Base-by-base conservation (phyloP, 2,888 invertebrate species). In the Mesodorylaimus sp. region DNA sequence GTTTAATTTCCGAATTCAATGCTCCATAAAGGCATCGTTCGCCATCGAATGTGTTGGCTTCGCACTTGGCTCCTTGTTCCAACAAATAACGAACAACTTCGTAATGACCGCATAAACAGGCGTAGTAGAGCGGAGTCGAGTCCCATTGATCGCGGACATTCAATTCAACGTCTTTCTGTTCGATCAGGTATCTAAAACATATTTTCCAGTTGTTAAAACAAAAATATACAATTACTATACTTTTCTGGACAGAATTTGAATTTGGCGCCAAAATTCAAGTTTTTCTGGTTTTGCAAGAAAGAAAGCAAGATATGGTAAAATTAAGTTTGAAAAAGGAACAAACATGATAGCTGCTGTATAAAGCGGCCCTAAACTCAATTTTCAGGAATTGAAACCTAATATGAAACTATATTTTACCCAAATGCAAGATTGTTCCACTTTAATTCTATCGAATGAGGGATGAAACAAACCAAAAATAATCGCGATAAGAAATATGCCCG, bases 11-110 rank as follows among this genome's bases (percentile, higher is more conserved):
- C 53, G 69, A 64, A 29, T 64, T 72, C 48, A 74, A 61, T 2
- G 74, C 72, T 2, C 73, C 74, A 58, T 74, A 74, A 16, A 74
- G 57, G 59, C 73, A 73, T 3, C 74, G 62, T 58, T 74, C 74
- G 1, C 74, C 73, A 58, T 74, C 74, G 64, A 74, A 74, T 3
- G 73, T 73, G 56, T 72, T 71, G 0, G 70, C 70, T 54, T 74
- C 72, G 66, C 73, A 74, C 27, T 65, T 60, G 2, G 73, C 73
- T 19, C 73, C 69, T 69, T 66, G 66, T 48, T 66, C 66, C 25
- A 73, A 60, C 2, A 74, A 59, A 58, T 70, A 73, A 52, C 67
- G 61, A 2, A 73, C 73, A 10, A 73, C 55, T 21, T 70, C 68
- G 37, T 59, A 59, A 58, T 74, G 73, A 1, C 74, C 74, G 65